phyloP scores from a whole-genome alignment of 2,797 vertebrate genomes.

The Brachyrhaphis roseni region DNA sequence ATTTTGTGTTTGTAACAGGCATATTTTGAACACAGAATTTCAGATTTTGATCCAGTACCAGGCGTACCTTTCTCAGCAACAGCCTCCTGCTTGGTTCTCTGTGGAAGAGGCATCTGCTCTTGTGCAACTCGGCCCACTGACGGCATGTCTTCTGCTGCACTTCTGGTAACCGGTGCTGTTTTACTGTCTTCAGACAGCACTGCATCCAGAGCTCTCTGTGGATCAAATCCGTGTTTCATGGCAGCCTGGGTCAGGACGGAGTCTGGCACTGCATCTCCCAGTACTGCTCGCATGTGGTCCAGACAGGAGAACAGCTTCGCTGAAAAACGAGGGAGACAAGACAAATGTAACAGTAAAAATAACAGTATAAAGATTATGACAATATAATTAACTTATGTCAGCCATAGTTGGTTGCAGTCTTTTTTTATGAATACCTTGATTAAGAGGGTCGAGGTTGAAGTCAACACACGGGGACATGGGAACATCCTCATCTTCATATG shows the following conservation, averaged over 20 bases:
- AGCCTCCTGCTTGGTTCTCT: slow-evolving; percentile 61
- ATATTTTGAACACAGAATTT: neutral
- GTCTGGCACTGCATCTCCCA: slow-evolving; percentile 89
- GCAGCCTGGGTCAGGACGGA: slow-evolving; percentile 87
- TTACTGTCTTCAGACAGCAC: slow-evolving; percentile 86
- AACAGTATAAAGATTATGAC: neutral
- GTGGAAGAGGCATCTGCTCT: slow-evolving; percentile 60
- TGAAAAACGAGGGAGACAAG: slow-evolving; percentile 63
- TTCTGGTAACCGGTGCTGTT: slow-evolving; percentile 53
- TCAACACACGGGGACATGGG: slow-evolving; percentile 71
- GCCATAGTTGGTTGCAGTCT: no score
- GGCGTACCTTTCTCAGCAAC: slow-evolving; percentile 75
- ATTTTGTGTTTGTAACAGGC: neutral
- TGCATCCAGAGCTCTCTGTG: slow-evolving; percentile 89
- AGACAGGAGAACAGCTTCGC: slow-evolving; percentile 93
- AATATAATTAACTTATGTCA: neutral
- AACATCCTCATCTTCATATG: slow-evolving; percentile 78
- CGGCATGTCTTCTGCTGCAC: slow-evolving; percentile 26
- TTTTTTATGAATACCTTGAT: slow-evolving; percentile 84
- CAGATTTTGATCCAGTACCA: slow-evolving; percentile 13
- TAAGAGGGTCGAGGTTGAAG: slow-evolving; percentile 82
- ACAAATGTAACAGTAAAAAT: neutral
- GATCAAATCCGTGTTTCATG: slow-evolving; percentile 87
- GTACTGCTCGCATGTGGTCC: slow-evolving; percentile 93
- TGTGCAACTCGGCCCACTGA: slow-evolving; percentile 52